Evolutionary conservation across 2,113 vertebrate genomes (phyloP).

Genomic region (Ptilonorhynchus violaceus): DNA sequence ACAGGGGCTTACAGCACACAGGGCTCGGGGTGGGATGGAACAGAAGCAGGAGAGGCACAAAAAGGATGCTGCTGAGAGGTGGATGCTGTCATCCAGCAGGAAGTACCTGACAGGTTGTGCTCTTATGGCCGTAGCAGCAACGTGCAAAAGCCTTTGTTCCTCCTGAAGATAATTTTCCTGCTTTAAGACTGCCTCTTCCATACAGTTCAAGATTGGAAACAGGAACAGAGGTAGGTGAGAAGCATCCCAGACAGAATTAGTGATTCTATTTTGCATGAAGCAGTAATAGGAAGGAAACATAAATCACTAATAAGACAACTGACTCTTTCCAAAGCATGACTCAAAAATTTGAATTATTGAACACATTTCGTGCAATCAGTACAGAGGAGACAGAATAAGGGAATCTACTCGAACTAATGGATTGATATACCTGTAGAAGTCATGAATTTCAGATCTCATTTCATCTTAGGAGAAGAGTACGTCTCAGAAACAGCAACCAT

Average conservation of each 20-base stretch:
- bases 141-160: background rate
- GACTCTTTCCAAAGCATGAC: background rate
- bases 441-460: background rate
- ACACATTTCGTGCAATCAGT: background rate
- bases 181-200: background rate
- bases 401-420: background rate
- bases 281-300: background rate
- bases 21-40: background rate
- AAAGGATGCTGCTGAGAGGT: background rate
- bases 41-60: background rate
- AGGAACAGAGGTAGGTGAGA: background rate
- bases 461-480: background rate
- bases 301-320: background rate
- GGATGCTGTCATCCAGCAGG: background rate
- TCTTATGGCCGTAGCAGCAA: background rate
- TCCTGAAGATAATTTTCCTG: background rate
- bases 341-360: background rate
- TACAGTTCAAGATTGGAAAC: background rate
- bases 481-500: fast-evolving
- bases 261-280: background rate
- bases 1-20: background rate
- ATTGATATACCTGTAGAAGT: background rate
- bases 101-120: background rate
- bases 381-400: background rate
- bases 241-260: background rate